These are phyloP conservation scores for Bombus sylvicola DNA, from an alignment of 1,140 invertebrate genomes.

Conservation along the genomic window DNA sequence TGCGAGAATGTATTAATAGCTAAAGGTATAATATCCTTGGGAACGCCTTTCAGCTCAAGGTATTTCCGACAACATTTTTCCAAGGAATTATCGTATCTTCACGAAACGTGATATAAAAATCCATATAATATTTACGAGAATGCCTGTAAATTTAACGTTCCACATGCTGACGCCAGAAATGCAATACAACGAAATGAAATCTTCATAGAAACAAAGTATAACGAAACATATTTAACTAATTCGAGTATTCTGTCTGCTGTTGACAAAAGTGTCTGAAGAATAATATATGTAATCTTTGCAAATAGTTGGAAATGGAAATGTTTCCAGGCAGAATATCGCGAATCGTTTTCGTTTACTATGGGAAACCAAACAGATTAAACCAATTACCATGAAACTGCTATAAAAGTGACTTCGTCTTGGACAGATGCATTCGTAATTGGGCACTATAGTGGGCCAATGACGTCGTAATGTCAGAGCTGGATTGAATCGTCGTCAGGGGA, in stretches of 20 bases:
- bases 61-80: neutral
- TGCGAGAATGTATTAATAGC: neutral
- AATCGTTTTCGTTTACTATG: neutral
- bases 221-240: neutral
- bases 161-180: neutral
- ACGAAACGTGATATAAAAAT: neutral
- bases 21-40: neutral
- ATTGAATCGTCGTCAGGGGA: slow-evolving; percentile 24
- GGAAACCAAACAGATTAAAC: neutral
- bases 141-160: neutral
- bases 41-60: neutral
- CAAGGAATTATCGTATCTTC: neutral
- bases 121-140: no score
- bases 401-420: neutral
- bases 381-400: slow-evolving; percentile 27
- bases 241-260: neutral
- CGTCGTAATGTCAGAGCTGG: slow-evolving; percentile 14
- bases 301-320: neutral
- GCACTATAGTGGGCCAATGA: neutral
- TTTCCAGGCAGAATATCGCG: neutral
- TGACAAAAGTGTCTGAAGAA: neutral
- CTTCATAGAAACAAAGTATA: neutral
- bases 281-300: neutral
- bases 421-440: slow-evolving; percentile 41
- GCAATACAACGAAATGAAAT: neutral